phyloP scores from a whole-genome alignment of 2,888 invertebrate genomes.

The Drosophila demipolita region DNA sequence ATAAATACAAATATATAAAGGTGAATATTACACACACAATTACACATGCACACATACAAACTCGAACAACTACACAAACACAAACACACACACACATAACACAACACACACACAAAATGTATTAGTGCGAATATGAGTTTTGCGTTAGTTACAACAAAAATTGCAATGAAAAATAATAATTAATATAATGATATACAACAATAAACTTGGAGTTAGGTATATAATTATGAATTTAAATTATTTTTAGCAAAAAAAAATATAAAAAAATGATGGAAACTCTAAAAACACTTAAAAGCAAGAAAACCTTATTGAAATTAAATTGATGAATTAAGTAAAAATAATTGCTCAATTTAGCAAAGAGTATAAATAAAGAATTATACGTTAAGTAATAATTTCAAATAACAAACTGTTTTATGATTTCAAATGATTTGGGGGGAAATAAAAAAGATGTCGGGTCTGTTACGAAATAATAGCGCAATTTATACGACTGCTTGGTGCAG shows the following conservation, averaged over 20 bases:
- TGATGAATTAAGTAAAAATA: constrained; percentile 78
- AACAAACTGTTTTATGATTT: constrained; percentile 10
- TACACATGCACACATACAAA: constrained; percentile 35
- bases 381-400: constrained; percentile 83
- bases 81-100: constrained; percentile 27
- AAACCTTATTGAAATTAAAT: constrained; percentile 70
- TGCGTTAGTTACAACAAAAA: constrained; percentile 43
- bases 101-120: constrained; percentile 42
- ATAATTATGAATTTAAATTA: constrained; percentile 80
- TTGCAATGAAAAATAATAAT: constrained; percentile 50
- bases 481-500: background rate
- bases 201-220: constrained; percentile 77
- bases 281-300: constrained; percentile 66
- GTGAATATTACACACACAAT: constrained; percentile 63
- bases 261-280: constrained; percentile 50
- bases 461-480: background rate
- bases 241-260: constrained; percentile 75
- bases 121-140: constrained; percentile 57
- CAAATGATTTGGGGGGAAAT: background rate
- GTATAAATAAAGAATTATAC: constrained; percentile 83
- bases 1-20: constrained; percentile 57
- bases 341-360: constrained; percentile 85
- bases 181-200: constrained; percentile 73
- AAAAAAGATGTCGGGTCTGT: background rate
- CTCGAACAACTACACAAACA: constrained; percentile 22